Percentiles rank a stretch among this genome's conserved stretches.
Evolutionary conservation across 2,888 invertebrate species (phyloP).

Genomic region (Gonocerus acuteangulatus): DNA sequence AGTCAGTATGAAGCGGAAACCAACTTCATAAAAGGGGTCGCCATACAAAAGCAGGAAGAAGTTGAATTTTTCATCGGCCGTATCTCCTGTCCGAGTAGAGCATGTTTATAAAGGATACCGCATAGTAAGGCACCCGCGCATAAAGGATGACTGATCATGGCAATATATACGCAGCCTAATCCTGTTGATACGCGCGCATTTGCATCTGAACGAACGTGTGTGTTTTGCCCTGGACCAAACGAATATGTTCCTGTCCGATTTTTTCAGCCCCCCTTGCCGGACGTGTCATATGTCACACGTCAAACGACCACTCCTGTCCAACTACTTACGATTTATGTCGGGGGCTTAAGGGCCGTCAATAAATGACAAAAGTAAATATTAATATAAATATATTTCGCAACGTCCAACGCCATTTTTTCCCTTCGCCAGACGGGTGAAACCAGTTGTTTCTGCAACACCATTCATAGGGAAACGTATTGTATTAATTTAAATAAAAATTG

Average conservation of each 20-base stretch:
- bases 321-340: background rate
- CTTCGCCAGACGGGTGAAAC: background rate
- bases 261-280: background rate
- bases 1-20: no score
- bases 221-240: background rate
- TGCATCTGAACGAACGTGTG: conserved; percentile 15
- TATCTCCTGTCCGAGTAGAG: no score
- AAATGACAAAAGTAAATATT: background rate
- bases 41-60: no score
- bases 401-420: background rate
- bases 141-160: background rate
- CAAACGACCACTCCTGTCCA: background rate
- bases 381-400: background rate
- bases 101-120: no score
- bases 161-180: background rate
- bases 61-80: no score
- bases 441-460: background rate
- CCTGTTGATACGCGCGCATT: conserved; percentile 10
- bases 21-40: no score
- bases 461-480: no score
- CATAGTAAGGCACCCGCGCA: background rate
- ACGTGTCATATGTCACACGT: background rate
- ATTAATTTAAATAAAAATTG: no score
- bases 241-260: conserved; percentile 2
- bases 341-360: background rate